phyloP scores from a whole-genome alignment of 1,140 invertebrate species.

The Stenopsyche tienmushanensis region DNA sequence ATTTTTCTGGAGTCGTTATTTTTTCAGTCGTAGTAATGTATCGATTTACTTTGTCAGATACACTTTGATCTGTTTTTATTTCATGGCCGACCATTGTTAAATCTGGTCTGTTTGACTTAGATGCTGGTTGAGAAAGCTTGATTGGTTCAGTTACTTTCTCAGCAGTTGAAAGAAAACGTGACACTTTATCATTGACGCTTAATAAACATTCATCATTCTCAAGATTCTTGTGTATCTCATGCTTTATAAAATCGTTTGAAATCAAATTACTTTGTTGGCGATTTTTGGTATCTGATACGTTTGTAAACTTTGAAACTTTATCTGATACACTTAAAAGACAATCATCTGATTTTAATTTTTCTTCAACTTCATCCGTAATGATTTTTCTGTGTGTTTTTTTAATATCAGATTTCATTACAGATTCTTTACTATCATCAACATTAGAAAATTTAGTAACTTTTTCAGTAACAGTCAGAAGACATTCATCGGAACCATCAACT shows the following conservation, averaged over 20 bases:
- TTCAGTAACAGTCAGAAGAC: constrained; percentile 54
- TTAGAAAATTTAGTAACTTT: constrained; percentile 57
- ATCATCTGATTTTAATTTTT: constrained; percentile 52
- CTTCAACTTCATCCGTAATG: constrained; percentile 47
- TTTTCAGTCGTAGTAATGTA: constrained; percentile 62
- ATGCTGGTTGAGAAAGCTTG: constrained; percentile 46
- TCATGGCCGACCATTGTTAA: constrained; percentile 58
- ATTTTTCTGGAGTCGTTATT: constrained; percentile 47
- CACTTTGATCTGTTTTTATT: constrained; percentile 56
- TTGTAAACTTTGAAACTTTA: constrained; percentile 62
- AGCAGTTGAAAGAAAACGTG: constrained; percentile 63
- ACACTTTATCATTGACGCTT: constrained; percentile 67
- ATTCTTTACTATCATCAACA: constrained; percentile 44
- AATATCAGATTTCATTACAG: constrained; percentile 45
- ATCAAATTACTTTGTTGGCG: constrained; percentile 46
- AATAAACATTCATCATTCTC: constrained; percentile 63
- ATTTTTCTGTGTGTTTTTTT: constrained; percentile 47
- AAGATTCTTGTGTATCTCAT: constrained; percentile 54
- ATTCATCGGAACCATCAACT: constrained; percentile 48
- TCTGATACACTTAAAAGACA: constrained; percentile 62
- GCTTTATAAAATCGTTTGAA: constrained; percentile 46
- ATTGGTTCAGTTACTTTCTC: constrained; percentile 56
- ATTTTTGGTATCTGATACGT: constrained; percentile 48
- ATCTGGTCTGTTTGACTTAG: constrained; percentile 54
- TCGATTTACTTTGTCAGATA: constrained; percentile 63